A percentile compares a stretch with the other conserved stretches of the same genome.
Conservation (phyloP, 92 coral and sea anemone species). For the Scolanthus callimorphus region DNA sequence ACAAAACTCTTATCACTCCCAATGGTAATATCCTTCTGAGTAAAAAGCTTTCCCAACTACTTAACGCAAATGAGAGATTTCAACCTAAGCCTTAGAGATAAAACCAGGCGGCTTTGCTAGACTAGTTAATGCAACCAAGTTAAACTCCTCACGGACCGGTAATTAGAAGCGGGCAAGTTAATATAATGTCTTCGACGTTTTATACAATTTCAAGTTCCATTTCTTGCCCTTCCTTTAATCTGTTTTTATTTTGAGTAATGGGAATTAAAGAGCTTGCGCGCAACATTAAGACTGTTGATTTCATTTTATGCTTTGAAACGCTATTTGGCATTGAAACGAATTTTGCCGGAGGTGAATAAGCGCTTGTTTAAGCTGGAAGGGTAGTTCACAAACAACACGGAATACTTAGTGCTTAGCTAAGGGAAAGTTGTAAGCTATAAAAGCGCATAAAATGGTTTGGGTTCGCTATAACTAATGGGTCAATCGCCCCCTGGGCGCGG, state of each 20-base stretch:
- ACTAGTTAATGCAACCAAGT: slow-evolving; percentile 1
- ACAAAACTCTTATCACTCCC: neutral
- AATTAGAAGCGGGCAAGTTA: neutral
- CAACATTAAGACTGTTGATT: no score
- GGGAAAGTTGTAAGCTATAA: no score
- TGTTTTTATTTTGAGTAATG: neutral
- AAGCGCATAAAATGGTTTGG: neutral
- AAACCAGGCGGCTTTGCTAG: neutral
- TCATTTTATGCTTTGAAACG: no score
- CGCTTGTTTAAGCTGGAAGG: no score
- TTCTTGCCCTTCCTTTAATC: neutral
- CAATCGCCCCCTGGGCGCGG: neutral
- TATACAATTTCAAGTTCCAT: neutral
- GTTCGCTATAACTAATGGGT: neutral
- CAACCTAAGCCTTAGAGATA: neutral
- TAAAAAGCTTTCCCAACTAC: slow-evolving; percentile 1
- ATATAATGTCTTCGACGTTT: neutral
- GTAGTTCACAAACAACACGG: no score
- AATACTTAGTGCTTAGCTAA: no score
- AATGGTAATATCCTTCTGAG: neutral
- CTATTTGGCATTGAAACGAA: no score
- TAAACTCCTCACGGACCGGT: neutral
- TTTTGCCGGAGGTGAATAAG: no score
- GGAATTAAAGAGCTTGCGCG: no score
- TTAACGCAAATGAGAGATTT: neutral